Evolutionary conservation across 23 tunicate genomes (phyloP), one percentile per base, ranked within the genome.

Genomic region (Halocynthia roretzi): DNA sequence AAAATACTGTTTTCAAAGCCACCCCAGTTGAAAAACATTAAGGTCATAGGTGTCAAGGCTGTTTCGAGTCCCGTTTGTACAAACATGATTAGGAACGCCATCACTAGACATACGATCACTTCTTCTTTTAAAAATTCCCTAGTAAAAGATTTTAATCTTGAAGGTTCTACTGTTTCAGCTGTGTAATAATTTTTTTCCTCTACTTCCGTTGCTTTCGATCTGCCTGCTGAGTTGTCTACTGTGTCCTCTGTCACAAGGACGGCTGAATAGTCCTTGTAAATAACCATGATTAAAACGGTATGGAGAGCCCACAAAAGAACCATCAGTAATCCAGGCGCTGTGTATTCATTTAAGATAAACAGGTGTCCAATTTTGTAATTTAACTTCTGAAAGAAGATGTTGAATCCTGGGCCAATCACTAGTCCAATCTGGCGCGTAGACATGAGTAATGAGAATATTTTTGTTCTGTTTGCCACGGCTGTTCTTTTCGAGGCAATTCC

Each of bases 31-130:
- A 90, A 90, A 64, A 84, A 56, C 65, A 80, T 50, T 10, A 21
- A 9, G 20, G 90, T 90, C 44, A 90, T 76, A 56, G 96, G 96
- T 14, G 96, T 90, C 10, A 81, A 56, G 71, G 87, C 50, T 49
- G 96, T 84, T 76, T 90, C 96, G 51, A 83, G 60, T 7, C 89
- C 96, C 51, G 96, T 90, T 80, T 90, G 96, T 4, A 65, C 67
- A 64, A 90, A 90, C 96, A 90, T 90, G 18, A 90, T 56, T 20
- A 78, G 55, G 67, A 90, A 90, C 12, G 89, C 81, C 8, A 82
- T 68, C 23, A 80, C 65, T 55, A 90, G 78, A 69, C 96, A 90
- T 10, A 90, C 96, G 6, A 90, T 82, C 7, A 90, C 89, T 70
- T 90, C 96, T 76, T 90, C 96, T 53, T 83, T 65, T 20, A 90